Evolutionary conservation across 2,888 invertebrate genomes (phyloP).

Genomic region (Cerceris rybyensis): DNA sequence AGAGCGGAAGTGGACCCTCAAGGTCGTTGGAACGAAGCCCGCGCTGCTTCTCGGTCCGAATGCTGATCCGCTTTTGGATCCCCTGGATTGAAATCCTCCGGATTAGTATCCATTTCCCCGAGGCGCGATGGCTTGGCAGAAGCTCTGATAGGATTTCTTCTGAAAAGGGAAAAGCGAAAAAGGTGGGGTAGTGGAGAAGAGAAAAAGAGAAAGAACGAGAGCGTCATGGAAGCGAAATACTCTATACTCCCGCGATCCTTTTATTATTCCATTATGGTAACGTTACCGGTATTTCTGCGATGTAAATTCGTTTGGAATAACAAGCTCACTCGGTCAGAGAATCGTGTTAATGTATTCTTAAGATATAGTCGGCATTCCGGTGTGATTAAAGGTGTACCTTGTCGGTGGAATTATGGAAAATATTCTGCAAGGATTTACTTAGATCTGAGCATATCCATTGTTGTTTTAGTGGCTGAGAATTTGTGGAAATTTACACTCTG

Average conservation of each 20-base stretch:
- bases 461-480: too few relatives aligned
- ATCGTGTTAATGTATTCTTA: constrained; percentile 41
- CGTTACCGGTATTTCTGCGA: constrained; percentile 31
- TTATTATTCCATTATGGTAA: constrained; percentile 61
- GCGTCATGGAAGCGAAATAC: constrained; percentile 54
- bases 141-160: constrained; percentile 70
- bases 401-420: background rate
- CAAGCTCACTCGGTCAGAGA: constrained; percentile 32
- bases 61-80: constrained; percentile 68
- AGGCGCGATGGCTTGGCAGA: constrained; percentile 54
- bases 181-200: background rate
- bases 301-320: constrained; percentile 57
- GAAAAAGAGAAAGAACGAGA: constrained; percentile 10
- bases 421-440: too few relatives aligned
- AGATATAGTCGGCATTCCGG: constrained; percentile 9
- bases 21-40: constrained; percentile 67
- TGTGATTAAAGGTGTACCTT: constrained; percentile 13
- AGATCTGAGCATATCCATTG: too few relatives aligned
- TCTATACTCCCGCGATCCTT: constrained; percentile 33
- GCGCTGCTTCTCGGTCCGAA: constrained; percentile 52
- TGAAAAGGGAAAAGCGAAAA: constrained; percentile 55
- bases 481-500: too few relatives aligned
- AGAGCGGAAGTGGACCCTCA: constrained; percentile 56
- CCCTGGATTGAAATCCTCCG: constrained; percentile 66
- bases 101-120: constrained; percentile 76